These are phyloP conservation scores for Microctenopoma lineatum DNA, from an alignment of 2,797 vertebrate genomes.

Conservation along the genomic window DNA sequence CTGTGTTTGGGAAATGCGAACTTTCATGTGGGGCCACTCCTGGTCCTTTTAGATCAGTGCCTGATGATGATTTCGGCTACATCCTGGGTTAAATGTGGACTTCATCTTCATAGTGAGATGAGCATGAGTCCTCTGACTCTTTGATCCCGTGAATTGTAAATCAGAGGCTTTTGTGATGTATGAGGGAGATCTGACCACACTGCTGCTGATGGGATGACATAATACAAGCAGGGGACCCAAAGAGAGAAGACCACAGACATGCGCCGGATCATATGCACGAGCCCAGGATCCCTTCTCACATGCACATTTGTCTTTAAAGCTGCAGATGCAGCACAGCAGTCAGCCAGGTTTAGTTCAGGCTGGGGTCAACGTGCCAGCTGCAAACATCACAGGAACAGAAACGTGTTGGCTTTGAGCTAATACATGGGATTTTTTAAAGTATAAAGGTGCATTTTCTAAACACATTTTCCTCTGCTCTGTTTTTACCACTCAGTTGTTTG, in stretches of 20 bases:
- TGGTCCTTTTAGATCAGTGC: neutral
- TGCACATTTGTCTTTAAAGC: conserved; percentile 14
- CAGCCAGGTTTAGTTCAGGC: neutral
- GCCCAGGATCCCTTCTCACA: neutral
- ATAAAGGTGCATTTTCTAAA: too few relatives aligned
- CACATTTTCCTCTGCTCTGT: too few relatives aligned
- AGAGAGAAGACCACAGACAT: neutral
- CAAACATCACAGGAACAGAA: neutral
- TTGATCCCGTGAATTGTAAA: conserved; percentile 52
- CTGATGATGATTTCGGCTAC: too few relatives aligned
- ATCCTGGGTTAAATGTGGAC: too few relatives aligned
- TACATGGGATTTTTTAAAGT: too few relatives aligned
- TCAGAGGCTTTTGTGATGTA: conserved; percentile 57
- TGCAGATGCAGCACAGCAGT: neutral
- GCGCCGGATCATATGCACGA: neutral
- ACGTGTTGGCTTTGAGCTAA: neutral
- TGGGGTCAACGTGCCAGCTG: neutral
- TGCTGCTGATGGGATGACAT: conserved; percentile 40
- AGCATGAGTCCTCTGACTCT: conserved; percentile 9
- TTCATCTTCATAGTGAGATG: neutral
- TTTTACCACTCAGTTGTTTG: too few relatives aligned
- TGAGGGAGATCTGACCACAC: conserved; percentile 42
- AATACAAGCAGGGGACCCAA: neutral
- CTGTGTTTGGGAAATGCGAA: too few relatives aligned
- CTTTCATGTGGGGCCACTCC: neutral